These are phyloP conservation scores for Elysia crispata DNA, from an alignment of 2,888 invertebrate genomes.

Conservation along the genomic window DNA sequence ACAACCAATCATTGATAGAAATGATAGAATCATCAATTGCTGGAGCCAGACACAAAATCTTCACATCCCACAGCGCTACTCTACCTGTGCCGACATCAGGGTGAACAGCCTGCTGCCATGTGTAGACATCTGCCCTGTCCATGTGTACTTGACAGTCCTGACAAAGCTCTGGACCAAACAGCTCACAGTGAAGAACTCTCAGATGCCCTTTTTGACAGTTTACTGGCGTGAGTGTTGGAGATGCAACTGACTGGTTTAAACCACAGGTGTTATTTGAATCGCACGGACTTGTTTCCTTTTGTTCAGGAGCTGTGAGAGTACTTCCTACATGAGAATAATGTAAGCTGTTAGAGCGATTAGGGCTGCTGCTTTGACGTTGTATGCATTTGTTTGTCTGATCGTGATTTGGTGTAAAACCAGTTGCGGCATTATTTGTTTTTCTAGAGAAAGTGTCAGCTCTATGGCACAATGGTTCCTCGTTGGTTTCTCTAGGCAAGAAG, in stretches of 20 bases:
- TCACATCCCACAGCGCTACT: too few species aligned
- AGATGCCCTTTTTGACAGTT: too few species aligned
- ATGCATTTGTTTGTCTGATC: not conserved
- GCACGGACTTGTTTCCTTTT: too few species aligned
- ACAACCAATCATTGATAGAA: too few species aligned
- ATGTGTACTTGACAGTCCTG: constrained; percentile 1
- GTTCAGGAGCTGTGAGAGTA: too few species aligned
- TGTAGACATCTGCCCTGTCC: not conserved
- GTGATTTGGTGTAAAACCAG: not conserved
- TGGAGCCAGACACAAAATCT: too few species aligned
- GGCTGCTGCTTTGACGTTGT: not conserved
- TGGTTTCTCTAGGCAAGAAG: constrained; percentile 16
- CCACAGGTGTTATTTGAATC: too few species aligned
- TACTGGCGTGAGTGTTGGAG: too few species aligned
- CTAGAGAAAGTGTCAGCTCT: not conserved
- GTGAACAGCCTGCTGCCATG: not conserved
- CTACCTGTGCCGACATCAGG: constrained; percentile 9
- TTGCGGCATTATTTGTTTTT: not conserved
- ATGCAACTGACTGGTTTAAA: too few species aligned
- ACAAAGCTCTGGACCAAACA: constrained; percentile 20
- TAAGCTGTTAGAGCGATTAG: too few species aligned
- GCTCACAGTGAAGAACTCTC: constrained; percentile 18
- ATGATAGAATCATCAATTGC: too few species aligned
- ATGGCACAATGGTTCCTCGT: not conserved
- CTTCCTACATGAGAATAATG: too few species aligned